Percentiles rank a stretch among this genome's conserved stretches.
Conservation (phyloP, 2,888 invertebrate genomes). For the Lordiphosa andalusiaca region DNA sequence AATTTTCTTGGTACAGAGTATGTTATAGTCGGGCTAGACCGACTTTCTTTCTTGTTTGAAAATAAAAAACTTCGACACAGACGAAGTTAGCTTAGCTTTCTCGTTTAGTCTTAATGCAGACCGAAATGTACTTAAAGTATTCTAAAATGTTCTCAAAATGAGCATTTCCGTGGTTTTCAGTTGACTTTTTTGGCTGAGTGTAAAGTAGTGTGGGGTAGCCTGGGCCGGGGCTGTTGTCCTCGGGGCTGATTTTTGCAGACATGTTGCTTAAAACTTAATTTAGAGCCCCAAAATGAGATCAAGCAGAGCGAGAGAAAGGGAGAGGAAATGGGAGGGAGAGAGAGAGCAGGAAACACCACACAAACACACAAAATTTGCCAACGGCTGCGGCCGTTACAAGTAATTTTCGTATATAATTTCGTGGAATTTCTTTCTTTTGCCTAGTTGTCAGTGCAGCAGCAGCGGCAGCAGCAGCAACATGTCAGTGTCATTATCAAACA, state of each 20-base stretch:
- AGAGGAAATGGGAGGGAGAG: neutral
- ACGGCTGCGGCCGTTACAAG: constrained; percentile 51
- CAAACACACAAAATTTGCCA: constrained; percentile 45
- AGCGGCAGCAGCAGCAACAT: constrained; percentile 41
- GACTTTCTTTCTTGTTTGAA: too few species aligned
- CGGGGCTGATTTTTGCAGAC: constrained; percentile 73
- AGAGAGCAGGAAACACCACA: constrained; percentile 6
- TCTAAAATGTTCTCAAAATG: too few species aligned
- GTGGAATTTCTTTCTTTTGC: constrained; percentile 36
- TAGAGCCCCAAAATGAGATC: constrained; percentile 60
- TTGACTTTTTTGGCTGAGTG: too few species aligned
- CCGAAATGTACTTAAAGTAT: too few species aligned
- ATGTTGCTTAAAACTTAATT: constrained; percentile 76
- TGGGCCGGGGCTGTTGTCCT: constrained; percentile 51
- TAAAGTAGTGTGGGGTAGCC: neutral
- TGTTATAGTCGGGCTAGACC: too few species aligned
- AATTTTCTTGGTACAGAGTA: too few species aligned
- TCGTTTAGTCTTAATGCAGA: too few species aligned
- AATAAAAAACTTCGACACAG: too few species aligned
- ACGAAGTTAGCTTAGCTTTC: too few species aligned
- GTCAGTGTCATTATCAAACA: constrained; percentile 75
- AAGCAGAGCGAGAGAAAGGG: constrained; percentile 9
- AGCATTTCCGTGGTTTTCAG: too few species aligned
- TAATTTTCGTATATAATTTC: constrained; percentile 59
- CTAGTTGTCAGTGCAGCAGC: constrained; percentile 54